Percentiles rank a stretch among this genome's conserved stretches.
Evolutionary conservation across 2,888 invertebrate species (phyloP).

Genomic region (Achlya flavicornis): DNA sequence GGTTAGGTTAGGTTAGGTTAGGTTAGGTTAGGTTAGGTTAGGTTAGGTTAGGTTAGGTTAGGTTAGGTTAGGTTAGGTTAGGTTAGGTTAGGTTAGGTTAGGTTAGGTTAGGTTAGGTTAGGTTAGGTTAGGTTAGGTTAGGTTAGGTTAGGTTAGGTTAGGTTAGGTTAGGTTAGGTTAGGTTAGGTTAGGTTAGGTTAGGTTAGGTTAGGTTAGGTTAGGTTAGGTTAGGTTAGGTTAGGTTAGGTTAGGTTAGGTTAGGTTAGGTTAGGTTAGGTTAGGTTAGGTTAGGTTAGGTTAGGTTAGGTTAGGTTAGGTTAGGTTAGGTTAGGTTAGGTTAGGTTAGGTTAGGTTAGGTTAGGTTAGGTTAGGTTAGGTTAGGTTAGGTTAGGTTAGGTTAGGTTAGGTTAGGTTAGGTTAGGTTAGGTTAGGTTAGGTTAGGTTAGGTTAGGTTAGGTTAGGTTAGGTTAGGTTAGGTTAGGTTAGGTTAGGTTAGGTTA

Average conservation of each 20-base stretch:
- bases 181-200: conserved; percentile 38
- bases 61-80: conserved; percentile 40
- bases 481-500: too few species aligned
- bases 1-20: conserved; percentile 52
- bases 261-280: conserved; percentile 38
- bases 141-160: conserved; percentile 44
- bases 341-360: conserved; percentile 26
- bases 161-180: conserved; percentile 41
- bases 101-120: conserved; percentile 42
- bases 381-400: too few species aligned
- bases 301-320: conserved; percentile 32
- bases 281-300: conserved; percentile 31
- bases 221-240: conserved; percentile 40
- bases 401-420: too few species aligned
- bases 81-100: conserved; percentile 40
- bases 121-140: conserved; percentile 43
- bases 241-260: conserved; percentile 39
- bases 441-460: too few species aligned
- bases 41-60: conserved; percentile 40
- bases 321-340: conserved; percentile 28
- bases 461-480: too few species aligned
- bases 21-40: conserved; percentile 43
- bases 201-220: conserved; percentile 40
- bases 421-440: too few species aligned
- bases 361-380: too few species aligned